phyloP scores from a whole-genome alignment of 2,113 vertebrate genomes.

The Coptodon bakossiorum region DNA sequence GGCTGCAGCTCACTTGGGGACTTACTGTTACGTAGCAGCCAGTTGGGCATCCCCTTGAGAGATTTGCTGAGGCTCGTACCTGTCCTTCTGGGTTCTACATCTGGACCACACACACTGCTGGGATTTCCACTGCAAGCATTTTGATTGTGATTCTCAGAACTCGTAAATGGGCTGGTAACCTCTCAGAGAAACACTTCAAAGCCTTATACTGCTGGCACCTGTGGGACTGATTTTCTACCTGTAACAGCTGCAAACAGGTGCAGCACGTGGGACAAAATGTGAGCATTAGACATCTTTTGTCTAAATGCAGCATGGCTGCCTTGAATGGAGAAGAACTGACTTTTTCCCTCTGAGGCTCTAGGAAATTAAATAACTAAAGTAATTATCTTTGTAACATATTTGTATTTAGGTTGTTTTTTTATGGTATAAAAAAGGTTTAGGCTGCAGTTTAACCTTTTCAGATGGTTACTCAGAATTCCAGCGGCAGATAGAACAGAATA shows the following conservation, averaged over 20 bases:
- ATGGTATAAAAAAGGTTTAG: neutral
- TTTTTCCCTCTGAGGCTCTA: neutral
- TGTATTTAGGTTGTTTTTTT: neutral
- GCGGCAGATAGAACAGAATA: neutral
- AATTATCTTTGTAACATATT: slow-evolving; percentile 22
- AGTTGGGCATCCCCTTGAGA: slow-evolving; percentile 80
- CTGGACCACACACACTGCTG: neutral
- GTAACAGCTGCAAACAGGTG: neutral
- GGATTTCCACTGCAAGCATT: slow-evolving; percentile 16
- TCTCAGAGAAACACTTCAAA: neutral
- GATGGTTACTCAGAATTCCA: neutral
- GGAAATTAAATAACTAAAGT: neutral
- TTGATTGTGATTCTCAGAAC: neutral
- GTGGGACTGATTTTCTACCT: neutral
- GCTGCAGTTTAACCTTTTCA: neutral
- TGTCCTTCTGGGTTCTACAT: slow-evolving; percentile 68
- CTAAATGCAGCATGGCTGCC: neutral
- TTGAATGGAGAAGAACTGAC: neutral
- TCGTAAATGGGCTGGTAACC: neutral
- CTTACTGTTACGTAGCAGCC: slow-evolving; percentile 78
- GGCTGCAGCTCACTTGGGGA: slow-evolving; percentile 82
- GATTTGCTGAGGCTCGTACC: slow-evolving; percentile 83
- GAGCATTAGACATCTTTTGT: neutral
- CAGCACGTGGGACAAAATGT: neutral
- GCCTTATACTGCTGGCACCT: neutral